These are phyloP conservation scores for Hyposoter didymator DNA, from an alignment of 2,888 invertebrate genomes.

Conservation along the genomic window DNA sequence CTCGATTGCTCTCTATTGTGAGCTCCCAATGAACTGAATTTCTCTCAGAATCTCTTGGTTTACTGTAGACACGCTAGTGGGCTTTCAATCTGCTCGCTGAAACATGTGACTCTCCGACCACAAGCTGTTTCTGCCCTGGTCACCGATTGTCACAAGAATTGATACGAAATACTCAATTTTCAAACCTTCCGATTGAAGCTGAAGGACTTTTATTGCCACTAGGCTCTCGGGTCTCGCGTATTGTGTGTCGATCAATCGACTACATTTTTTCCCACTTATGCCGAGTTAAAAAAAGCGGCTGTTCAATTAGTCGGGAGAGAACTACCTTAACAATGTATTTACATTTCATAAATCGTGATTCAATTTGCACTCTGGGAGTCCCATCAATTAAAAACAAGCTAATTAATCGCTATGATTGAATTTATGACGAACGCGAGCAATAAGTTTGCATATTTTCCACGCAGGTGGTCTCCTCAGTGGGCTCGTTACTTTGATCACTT, in stretches of 20 bases:
- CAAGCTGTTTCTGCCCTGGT: constrained; percentile 2
- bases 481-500: constrained; percentile 54
- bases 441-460: constrained; percentile 31
- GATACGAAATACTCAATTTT: constrained; percentile 50
- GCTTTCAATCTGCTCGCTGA: constrained; percentile 37
- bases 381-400: constrained; percentile 1
- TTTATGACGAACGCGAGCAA: neutral
- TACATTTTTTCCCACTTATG: neutral
- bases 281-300: neutral
- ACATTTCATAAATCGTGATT: neutral
- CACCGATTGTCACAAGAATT: constrained; percentile 37
- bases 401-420: constrained; percentile 11
- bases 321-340: neutral
- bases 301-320: neutral
- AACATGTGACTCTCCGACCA: constrained; percentile 36
- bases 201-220: neutral
- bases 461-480: constrained; percentile 61
- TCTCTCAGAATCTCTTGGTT: constrained; percentile 2
- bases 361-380: neutral
- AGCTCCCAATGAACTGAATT: constrained; percentile 37
- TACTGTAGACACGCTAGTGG: constrained; percentile 8
- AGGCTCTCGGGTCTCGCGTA: neutral
- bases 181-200: constrained; percentile 19
- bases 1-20: constrained; percentile 60
- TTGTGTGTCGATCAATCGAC: neutral